Base-by-base conservation (phyloP, 2,797 vertebrate genomes). In the Gobio occitaniae region DNA sequence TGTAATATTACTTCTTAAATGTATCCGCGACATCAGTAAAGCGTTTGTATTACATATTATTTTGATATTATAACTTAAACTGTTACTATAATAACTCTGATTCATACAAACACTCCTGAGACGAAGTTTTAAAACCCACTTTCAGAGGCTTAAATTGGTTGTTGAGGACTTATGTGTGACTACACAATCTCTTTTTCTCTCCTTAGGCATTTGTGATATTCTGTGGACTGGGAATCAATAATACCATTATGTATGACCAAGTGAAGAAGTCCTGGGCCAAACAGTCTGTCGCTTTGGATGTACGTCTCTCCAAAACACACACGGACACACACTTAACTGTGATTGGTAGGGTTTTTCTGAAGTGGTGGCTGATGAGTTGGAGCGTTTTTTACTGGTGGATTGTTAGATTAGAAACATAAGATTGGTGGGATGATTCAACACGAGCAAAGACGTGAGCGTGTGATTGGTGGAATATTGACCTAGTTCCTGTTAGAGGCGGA, bases 231-330 rank as follows among this genome's bases (percentile, higher is more conserved):
- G 98, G 98, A 84, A 99, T 99, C 95, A 99, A 99, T 94, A 99
- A 99, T 92, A 99, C 98, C 70, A 99, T 99, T 93, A 99, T 99
- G 98, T 99, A 99, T 11, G 96, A 98, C 90, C 98, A 99, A 94
- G 98, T 99, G 94, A 99, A 99, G 94, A 99, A 99, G 92, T 99
- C 98, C 52, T 99, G 98, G 97, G 98, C 98, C 88, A 99, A 99
- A 89, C 98, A 99, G 87, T 99, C 98, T 0, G 98, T 99, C 88
- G 98, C 98, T 94, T 96, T 99, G 90, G 98, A 99, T 8, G 98
- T 99, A 96, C 95, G 98, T 83, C 9, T 88, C 50, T 85, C 16
- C 4, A 8, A 52, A 44, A 50, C 68, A 76, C 13, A 59, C 50
- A 78, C 21, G 13, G 29, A 65, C 21, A 77, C 21, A 32, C 44